Evolutionary conservation across 2,888 invertebrate genomes (phyloP).

Genomic region (Acanthopleura granulata): DNA sequence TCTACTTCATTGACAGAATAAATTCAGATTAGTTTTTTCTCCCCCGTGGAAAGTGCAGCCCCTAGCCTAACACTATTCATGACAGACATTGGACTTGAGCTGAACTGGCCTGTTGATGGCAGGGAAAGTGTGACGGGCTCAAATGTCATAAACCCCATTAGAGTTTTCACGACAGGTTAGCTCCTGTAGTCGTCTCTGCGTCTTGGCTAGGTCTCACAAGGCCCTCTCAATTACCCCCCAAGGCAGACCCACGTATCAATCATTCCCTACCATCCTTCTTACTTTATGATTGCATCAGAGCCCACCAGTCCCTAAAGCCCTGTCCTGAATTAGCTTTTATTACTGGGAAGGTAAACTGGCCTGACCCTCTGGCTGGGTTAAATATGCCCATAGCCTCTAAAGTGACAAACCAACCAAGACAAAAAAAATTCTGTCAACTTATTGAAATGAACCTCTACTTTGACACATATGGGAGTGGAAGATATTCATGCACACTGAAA

Average conservation of each 20-base stretch:
- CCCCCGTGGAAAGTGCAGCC: background rate
- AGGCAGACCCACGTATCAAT: background rate
- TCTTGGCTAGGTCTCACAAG: background rate
- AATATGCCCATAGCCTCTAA: too few species aligned
- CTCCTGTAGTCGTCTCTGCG: background rate
- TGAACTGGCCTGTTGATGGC: background rate
- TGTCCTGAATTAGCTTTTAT: too few species aligned
- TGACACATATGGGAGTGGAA: too few species aligned
- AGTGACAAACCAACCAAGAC: too few species aligned
- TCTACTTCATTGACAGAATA: slow-evolving; percentile 16
- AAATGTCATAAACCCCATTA: slow-evolving; percentile 16
- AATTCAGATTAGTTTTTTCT: slow-evolving; percentile 14
- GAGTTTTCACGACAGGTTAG: slow-evolving; percentile 10
- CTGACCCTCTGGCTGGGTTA: too few species aligned
- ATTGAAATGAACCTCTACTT: too few species aligned
- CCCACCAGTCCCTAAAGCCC: background rate
- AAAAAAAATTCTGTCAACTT: too few species aligned
- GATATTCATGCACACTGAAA: too few species aligned
- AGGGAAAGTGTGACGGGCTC: background rate
- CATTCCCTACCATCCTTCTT: background rate
- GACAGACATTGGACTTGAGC: background rate
- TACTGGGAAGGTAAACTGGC: too few species aligned
- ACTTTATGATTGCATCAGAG: slow-evolving; percentile 15
- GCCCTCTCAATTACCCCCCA: slow-evolving; percentile 5
- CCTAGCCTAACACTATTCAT: too few species aligned